Base-by-base conservation (phyloP, 2,113 vertebrate genomes). In the Sapayoa aenigma region DNA sequence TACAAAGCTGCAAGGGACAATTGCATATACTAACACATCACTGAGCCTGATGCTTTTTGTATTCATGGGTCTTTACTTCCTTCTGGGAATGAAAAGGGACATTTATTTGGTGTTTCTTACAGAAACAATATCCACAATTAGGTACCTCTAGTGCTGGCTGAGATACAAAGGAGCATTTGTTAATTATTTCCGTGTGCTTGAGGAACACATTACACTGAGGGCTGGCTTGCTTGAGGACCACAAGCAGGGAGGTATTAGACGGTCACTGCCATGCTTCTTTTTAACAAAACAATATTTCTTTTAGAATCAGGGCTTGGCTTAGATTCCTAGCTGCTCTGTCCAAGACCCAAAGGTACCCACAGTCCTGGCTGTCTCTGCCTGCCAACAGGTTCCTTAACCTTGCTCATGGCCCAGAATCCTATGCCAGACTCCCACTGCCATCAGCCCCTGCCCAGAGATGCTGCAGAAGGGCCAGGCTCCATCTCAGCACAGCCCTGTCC, bases 31-130 rank as follows among this genome's bases (percentile, higher is more conserved):
- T 85, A 86, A 86, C 50, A 84, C 47, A 55, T 55, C 0, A 0
- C 75, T 58, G n/a, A 46, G 46, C 63, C 74, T 80, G 85, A 88
- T 77, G 76, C 31, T 88, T 88, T 92, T 66, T 80, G 41, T 88
- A 39, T 46, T 53, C 58, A 14, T 46, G 59, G 55, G 75, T 83
- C 76, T 50, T 90, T 77, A 71, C 41, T 47, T 42, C 47, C 59
- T 87, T 85, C 39, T 90, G 65, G 55, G 83, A 90, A 80, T 55
- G 33, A 50, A 89, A 90, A 93, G 33, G 58, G 69, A 90, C 75
- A 67, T 93, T 92, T 97, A 96, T 95, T 92, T 97, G 93, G 91
- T 94, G 93, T 90, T 93, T 92, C 56, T 81, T 89, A 94, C 69
- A 92, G 65, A 89, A 89, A 95, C 76, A 96, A 96, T 92, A 49